Conservation (phyloP, 2,113 vertebrate genomes). For the Gavia stellata region DNA sequence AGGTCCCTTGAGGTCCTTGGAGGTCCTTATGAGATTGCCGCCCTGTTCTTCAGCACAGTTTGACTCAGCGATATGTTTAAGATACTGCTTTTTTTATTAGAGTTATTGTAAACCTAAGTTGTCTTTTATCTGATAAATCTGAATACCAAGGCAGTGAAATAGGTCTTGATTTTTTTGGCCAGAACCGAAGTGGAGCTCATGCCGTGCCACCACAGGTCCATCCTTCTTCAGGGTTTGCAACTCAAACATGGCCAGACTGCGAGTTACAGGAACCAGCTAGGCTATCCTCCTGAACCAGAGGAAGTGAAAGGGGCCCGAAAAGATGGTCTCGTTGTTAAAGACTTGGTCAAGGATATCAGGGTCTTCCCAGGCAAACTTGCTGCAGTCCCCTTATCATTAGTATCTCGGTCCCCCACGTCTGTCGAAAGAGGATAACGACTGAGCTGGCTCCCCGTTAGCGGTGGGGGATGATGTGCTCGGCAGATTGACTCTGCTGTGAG, state of each 20-base stretch:
- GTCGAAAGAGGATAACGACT: neutral
- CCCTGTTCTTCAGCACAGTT: neutral
- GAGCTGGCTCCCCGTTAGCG: accelerated
- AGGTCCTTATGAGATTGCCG: neutral
- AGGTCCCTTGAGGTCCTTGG: too few relatives aligned
- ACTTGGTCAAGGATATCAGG: neutral
- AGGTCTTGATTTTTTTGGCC: neutral
- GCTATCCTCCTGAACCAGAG: neutral
- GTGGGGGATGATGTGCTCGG: neutral
- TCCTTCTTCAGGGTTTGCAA: neutral
- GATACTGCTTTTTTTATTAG: neutral
- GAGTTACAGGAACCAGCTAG: neutral
- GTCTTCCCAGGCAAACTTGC: neutral
- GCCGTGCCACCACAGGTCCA: neutral
- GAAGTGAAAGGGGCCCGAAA: neutral
- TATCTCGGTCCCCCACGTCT: neutral
- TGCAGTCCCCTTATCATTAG: neutral
- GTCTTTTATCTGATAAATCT: constrained; percentile 9
- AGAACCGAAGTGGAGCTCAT: neutral
- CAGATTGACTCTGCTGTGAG: neutral
- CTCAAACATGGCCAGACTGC: neutral
- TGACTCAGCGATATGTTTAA: neutral
- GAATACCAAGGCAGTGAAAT: neutral
- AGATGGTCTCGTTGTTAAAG: neutral
- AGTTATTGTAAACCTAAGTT: neutral